Evolutionary conservation across 53 echinoderm and acorn worm genomes (phyloP).

Genomic region (Stichopus horrens): DNA sequence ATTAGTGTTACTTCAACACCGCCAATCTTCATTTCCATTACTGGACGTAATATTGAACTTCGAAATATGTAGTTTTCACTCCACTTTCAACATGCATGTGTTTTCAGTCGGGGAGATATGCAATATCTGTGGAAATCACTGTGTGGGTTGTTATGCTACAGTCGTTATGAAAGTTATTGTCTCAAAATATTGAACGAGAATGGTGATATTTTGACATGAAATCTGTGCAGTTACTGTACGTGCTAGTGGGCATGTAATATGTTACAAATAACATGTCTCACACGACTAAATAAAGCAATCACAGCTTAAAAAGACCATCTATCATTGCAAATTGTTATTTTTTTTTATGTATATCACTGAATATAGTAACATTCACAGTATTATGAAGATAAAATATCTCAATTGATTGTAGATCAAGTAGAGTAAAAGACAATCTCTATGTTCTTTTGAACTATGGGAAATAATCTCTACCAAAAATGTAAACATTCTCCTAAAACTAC

Average conservation of each 20-base stretch:
- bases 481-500: background rate
- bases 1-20: slow-evolving; percentile 65
- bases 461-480: background rate
- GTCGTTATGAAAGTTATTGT: background rate
- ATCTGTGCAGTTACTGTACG: slow-evolving; percentile 2
- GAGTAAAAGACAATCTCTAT: too few relatives aligned
- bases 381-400: too few relatives aligned
- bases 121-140: background rate
- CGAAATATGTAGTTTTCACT: slow-evolving; percentile 34
- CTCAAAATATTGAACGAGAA: background rate
- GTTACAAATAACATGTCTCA: background rate
- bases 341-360: too few relatives aligned
- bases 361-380: too few relatives aligned
- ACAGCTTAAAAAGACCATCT: too few relatives aligned
- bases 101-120: background rate
- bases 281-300: background rate
- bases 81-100: background rate
- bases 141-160: background rate
- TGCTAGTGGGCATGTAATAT: background rate
- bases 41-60: slow-evolving; percentile 36
- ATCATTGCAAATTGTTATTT: too few relatives aligned
- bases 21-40: slow-evolving; percentile 89
- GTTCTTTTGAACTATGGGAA: background rate
- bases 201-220: background rate
- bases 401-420: too few relatives aligned